These are phyloP conservation scores for Anolis carolinensis DNA, from an alignment of 2,113 vertebrate genomes.

Conservation along the genomic window DNA sequence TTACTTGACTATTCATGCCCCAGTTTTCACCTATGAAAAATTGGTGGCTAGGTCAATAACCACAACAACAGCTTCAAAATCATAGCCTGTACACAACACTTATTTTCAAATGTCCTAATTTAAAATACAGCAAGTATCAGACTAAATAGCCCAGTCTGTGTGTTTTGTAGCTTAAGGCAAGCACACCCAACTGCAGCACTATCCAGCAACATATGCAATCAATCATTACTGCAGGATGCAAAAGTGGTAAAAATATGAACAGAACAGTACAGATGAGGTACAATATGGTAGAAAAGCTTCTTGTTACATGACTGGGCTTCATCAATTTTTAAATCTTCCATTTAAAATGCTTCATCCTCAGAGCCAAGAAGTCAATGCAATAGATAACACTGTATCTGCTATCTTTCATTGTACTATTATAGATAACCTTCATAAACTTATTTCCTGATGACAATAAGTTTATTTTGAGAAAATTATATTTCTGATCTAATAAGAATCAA, in stretches of 20 bases:
- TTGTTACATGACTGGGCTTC: slow-evolving; percentile 51
- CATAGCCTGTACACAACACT: neutral
- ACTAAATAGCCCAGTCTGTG: neutral
- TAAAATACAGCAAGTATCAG: neutral
- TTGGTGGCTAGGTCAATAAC: no score
- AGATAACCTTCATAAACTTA: slow-evolving; percentile 75
- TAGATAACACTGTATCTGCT: slow-evolving; percentile 58
- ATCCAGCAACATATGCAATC: neutral
- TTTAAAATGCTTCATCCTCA: slow-evolving; percentile 53
- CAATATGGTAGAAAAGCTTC: neutral
- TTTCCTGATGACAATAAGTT: slow-evolving; percentile 76
- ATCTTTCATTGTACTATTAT: slow-evolving; percentile 66
- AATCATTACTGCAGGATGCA: slow-evolving; percentile 21
- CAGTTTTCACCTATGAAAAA: no score
- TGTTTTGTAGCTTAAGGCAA: neutral
- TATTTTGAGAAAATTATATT: slow-evolving; percentile 78
- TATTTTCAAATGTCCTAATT: neutral
- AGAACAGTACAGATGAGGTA: slow-evolving; percentile 48
- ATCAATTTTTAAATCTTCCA: slow-evolving; percentile 65
- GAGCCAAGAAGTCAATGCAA: slow-evolving; percentile 64
- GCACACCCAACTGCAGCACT: neutral
- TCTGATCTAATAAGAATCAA: slow-evolving; percentile 77
- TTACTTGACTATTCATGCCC: no score
- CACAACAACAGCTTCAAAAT: neutral
- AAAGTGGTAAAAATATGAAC: slow-evolving; percentile 13